Base-by-base conservation (phyloP, 1,140 invertebrate genomes). In the Zaprionus kolodkinae region DNA sequence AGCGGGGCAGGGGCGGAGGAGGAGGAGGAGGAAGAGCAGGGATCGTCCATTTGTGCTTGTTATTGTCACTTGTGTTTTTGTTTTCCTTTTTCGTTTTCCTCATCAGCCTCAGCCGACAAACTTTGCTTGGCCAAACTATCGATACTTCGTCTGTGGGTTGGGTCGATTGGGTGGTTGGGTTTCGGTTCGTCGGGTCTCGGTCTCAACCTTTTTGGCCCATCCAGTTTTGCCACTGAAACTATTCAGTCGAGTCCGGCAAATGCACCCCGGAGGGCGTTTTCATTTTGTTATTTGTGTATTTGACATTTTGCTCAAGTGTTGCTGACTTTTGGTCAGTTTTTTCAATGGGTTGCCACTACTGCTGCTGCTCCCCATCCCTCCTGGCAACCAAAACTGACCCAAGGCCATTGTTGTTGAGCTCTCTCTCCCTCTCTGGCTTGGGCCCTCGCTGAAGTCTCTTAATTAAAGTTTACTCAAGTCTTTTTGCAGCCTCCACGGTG, bases 221-320 rank as follows among this genome's bases (percentile, higher is more conserved):
- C 66, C 38, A 63, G 62, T 73, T 73, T 65, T 73, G 77, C 76
- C 68, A 85, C 79, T 74, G 78, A 74, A 88, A 88, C 84, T 88
- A 81, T 88, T 88, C 81, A 89, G 81, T 85, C 69, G 85, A 78
- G 65, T 71, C 68, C 48, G 73, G 69, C 78, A 88, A 88, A 89
- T 89, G 85, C 85, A 89, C 85, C 85, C 85, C 66, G 75, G 85
- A 89, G 85, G 85, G 78, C 72, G 69, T 89, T 88, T 87, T 76
- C 81, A 78, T 88, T 88, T 81, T 70, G 81, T 65, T 81, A 85
- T 81, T 88, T 88, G 85, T 88, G 85, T 88, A 89, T 88, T 88
- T 88, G 85, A 88, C 85, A 88, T 88, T 88, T 88, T 87, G 80
- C 85, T 89, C 79, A 88, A 88, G 85, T 88, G 85, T 88, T 88